phyloP scores from a whole-genome alignment of 2,797 vertebrate genomes.

The Alca torda region DNA sequence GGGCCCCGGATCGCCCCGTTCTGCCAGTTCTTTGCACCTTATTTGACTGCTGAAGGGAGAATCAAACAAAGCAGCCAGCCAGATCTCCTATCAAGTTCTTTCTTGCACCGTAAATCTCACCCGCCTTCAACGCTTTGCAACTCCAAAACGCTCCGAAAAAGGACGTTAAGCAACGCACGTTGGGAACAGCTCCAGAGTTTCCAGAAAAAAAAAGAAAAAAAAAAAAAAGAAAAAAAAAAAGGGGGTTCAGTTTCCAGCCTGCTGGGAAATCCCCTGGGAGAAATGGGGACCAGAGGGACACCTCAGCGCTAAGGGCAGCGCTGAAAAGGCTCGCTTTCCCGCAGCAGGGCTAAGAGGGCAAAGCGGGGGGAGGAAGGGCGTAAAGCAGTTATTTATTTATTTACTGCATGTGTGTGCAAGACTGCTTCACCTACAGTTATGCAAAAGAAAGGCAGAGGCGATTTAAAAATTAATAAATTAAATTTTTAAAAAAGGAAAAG shows the following conservation, averaged over 20 bases:
- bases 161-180: slow-evolving; percentile 36
- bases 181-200: background rate
- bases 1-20: slow-evolving; percentile 59
- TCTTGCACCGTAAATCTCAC: slow-evolving; percentile 71
- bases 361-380: background rate
- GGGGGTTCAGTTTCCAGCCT: background rate
- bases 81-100: slow-evolving; percentile 72
- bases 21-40: slow-evolving; percentile 75
- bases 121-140: slow-evolving; percentile 4
- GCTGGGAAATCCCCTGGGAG: background rate
- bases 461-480: slow-evolving; percentile 15
- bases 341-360: background rate
- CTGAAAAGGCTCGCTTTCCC: background rate
- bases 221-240: background rate
- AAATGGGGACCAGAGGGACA: background rate
- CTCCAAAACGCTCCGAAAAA: slow-evolving; percentile 27
- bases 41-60: slow-evolving; percentile 72
- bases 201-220: background rate
- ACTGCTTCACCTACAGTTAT: slow-evolving; percentile 59
- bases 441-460: slow-evolving; percentile 50
- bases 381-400: slow-evolving; percentile 61
- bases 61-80: slow-evolving; percentile 67
- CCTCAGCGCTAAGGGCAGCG: background rate
- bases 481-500: background rate
- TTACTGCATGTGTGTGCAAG: slow-evolving; percentile 63